Base-by-base conservation (phyloP, 2,888 invertebrate genomes). In the Biston betularia region DNA sequence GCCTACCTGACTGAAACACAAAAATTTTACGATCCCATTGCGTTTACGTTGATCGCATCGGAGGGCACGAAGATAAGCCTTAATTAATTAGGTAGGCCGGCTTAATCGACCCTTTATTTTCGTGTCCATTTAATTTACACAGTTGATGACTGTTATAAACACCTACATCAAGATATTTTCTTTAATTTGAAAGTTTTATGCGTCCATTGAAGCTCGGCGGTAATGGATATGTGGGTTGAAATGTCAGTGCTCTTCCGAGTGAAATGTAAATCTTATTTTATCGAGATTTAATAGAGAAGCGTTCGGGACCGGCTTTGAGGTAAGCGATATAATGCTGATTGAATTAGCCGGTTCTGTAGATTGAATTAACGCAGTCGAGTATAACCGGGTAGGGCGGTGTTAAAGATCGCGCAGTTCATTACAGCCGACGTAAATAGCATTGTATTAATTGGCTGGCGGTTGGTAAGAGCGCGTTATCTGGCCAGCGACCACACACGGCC, bases 51-150 rank as follows among this genome's bases (percentile, higher is more conserved):
- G 85, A 86, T 84, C 84, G 79, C 79, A 83, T 80, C 84, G 75
- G 74, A 72, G 75, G 76, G 75, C 73, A 70, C 60, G 70, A 75
- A 82, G 86, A 88, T 88, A 88, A 88, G 82, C 84, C 77, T 82
- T 86, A 86, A 88, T 87, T 88, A 88, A 88, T 88, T 87, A 86
- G 86, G 85, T 80, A 82, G 85, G 79, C 77, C 78, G 75, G 79
- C 80, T 83, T 85, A 85, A 85, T 86, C 84, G 84, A 83, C 82
- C 83, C 81, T 83, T 84, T 85, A 83, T 84, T 81, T 86, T 84
- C 85, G 79, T 86, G 83, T 86, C 81, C 84, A 83, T 84, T 86
- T 84, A 86, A 87, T 87, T 86, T 86, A 86, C 86, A 85, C 81
- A 84, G 80, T 83, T 80, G 82, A 82, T 81, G 84, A 81, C 79